Evolutionary conservation across 35 echinoderm and acorn worm species (phyloP).

Genomic region (Anneissia japonica): DNA sequence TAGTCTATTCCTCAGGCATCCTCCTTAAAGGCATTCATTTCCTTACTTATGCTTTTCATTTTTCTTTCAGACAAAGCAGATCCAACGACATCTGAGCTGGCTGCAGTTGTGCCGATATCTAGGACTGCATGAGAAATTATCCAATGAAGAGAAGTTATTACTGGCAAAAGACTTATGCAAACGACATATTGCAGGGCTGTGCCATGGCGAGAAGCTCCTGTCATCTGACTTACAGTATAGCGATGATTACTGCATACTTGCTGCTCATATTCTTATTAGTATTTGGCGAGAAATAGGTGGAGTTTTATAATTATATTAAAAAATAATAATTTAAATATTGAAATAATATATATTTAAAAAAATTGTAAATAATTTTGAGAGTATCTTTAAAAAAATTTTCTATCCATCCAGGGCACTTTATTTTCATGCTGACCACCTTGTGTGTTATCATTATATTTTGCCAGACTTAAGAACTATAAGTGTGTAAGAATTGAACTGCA

Average conservation of each 20-base stretch:
- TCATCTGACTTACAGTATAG: conserved; percentile 71
- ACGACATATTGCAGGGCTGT: conserved; percentile 44
- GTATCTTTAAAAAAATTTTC: no score
- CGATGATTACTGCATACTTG: conserved; percentile 86
- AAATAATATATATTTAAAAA: no score
- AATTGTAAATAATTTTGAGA: no score
- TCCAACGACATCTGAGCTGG: conserved; percentile 72
- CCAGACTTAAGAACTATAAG: no score
- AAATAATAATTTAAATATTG: no score
- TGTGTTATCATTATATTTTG: no score
- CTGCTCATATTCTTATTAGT: conserved; percentile 81
- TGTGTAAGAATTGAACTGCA: no score
- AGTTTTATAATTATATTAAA: conserved; percentile 3
- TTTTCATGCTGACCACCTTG: no score
- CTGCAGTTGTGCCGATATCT: conserved; percentile 60
- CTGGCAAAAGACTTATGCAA: conserved; percentile 53
- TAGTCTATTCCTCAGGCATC: no score
- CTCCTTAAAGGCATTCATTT: no score
- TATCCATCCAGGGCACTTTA: no score
- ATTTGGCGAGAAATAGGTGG: conserved; percentile 76
- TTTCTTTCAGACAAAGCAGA: conserved; percentile 53
- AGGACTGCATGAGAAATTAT: conserved; percentile 65
- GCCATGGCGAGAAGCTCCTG: conserved; percentile 43
- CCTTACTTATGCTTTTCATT: no score
- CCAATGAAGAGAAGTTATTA: conserved; percentile 42